Evolutionary conservation across 2,888 invertebrate genomes (phyloP), one percentile per base, ranked within the genome.

Genomic region (Stegana nigrithorax): DNA sequence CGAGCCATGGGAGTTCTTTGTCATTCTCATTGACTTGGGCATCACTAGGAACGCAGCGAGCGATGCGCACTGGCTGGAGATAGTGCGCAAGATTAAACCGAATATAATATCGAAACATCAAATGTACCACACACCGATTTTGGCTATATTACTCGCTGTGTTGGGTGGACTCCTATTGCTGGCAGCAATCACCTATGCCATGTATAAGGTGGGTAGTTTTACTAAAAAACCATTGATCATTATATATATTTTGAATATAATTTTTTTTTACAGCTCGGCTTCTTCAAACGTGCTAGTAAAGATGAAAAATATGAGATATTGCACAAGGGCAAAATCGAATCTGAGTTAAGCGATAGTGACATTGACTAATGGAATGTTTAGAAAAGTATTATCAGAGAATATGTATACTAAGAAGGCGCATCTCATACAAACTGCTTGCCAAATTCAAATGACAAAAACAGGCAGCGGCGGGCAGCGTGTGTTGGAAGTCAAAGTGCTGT

Each of bases 201-300:
- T 88, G 71, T 83, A 86, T 47, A 84, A 75, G 78, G 85, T 85
- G 47, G 62, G 73, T 63, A n/a, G n/a, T n/a, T n/a, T n/a, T n/a
- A n/a, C n/a, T n/a, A n/a, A n/a, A n/a, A n/a, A n/a, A n/a, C n/a
- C n/a, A n/a, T n/a, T n/a, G n/a, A n/a, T n/a, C n/a, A n/a, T n/a
- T n/a, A n/a, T n/a, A n/a, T n/a, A n/a, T n/a, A n/a, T 60, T 65
- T 8, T 1, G n/a, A 0, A 25, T n/a, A n/a, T n/a, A n/a, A n/a
- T n/a, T n/a, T n/a, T n/a, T n/a, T n/a, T n/a, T n/a, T n/a, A n/a
- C n/a, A 87, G 87, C 69, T 81, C 64, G 88, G 88, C 57, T 88
- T 88, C 82, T 88, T 88, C 67, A 84, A 86, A 60, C 83, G 88
- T 45, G 73, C 81, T 19, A 86, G 81, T 62, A 87, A 87, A 73